Evolutionary conservation across 2,113 vertebrate species (phyloP).

Genomic region (Protobothrops mucrosquamatus): DNA sequence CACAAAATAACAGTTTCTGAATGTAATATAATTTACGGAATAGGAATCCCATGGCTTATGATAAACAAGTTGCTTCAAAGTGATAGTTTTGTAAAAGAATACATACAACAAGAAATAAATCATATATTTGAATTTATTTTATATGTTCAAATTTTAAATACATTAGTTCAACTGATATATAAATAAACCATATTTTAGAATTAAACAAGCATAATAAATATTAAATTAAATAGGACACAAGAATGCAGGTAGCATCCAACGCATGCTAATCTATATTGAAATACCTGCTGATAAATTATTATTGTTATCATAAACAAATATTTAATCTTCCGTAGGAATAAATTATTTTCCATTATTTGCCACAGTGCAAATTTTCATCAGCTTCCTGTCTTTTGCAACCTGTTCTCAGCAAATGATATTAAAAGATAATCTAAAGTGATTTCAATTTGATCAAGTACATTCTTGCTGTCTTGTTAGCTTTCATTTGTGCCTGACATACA

Average conservation of each 20-base stretch:
- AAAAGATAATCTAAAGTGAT: conserved; percentile 25
- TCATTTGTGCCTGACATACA: conserved; percentile 2
- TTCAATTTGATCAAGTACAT: neutral
- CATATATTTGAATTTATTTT: conserved; percentile 60
- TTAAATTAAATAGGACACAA: conserved; percentile 73
- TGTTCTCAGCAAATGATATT: conserved; percentile 24
- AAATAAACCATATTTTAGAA: conserved; percentile 55
- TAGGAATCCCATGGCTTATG: neutral
- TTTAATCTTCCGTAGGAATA: conserved; percentile 62
- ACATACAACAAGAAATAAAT: conserved; percentile 32
- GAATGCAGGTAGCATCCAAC: conserved; percentile 57
- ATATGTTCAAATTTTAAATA: conserved; percentile 71
- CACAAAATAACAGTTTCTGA: neutral
- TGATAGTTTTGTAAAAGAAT: neutral
- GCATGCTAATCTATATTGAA: conserved; percentile 65
- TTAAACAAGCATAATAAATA: conserved; percentile 75
- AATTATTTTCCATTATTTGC: conserved; percentile 36
- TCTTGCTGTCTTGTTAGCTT: neutral
- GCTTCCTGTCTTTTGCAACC: neutral
- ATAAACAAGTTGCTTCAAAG: neutral
- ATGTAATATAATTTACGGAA: neutral
- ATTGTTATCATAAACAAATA: conserved; percentile 59
- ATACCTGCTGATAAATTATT: conserved; percentile 49
- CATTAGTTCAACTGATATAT: conserved; percentile 25
- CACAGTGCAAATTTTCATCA: neutral